Conservation (phyloP, 92 coral and sea anemone genomes). For the Palythoa grandiflora region DNA sequence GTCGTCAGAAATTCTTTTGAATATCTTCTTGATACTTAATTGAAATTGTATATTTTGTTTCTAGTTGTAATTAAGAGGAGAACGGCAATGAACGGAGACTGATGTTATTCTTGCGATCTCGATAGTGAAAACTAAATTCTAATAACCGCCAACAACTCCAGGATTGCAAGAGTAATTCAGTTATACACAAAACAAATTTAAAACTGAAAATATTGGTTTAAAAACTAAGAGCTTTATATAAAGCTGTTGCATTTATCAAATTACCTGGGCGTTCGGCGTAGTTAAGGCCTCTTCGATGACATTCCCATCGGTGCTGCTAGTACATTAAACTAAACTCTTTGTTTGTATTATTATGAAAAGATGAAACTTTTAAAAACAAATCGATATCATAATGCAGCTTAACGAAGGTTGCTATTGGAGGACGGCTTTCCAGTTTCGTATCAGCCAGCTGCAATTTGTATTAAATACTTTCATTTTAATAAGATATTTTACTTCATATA, state of each 20-base stretch:
- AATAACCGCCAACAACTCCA: not conserved
- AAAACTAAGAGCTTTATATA: not conserved
- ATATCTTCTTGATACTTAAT: not conserved
- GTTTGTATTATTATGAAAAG: not conserved
- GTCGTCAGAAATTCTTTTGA: not conserved
- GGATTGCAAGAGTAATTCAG: not conserved
- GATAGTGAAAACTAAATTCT: not conserved
- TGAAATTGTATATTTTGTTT: not conserved
- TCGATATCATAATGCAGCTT: not conserved
- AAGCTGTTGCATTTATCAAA: not conserved
- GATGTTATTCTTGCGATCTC: not conserved
- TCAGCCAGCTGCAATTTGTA: not conserved
- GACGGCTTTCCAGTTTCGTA: not conserved
- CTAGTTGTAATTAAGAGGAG: not conserved
- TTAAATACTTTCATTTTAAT: not conserved
- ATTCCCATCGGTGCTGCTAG: not conserved
- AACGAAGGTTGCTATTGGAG: constrained; percentile 4
- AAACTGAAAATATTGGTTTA: not conserved
- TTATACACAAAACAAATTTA: not conserved
- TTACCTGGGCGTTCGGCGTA: not conserved
- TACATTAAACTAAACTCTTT: not conserved
- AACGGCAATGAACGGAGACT: too few relatives aligned
- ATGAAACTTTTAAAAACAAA: not conserved
- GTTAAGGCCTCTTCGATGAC: not conserved
- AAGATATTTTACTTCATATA: not conserved